Base-by-base conservation (phyloP, 2,888 invertebrate genomes). In the Aleiodes leptofemur region DNA sequence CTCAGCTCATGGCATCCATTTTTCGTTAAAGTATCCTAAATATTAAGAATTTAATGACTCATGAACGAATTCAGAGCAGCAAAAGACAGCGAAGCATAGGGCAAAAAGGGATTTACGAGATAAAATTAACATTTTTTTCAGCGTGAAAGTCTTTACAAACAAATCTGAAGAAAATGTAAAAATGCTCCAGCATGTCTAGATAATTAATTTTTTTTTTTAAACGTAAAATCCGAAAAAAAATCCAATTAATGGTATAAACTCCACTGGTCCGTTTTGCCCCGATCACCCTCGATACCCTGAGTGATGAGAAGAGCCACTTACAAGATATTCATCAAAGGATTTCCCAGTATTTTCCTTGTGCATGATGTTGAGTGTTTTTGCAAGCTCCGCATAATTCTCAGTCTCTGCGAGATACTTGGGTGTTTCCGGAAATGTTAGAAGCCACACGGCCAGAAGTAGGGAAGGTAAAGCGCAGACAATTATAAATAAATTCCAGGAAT, bases 401-500 rank as follows among this genome's bases (percentile, higher is more conserved):
- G 93, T 93, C 88, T 95, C 95, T 86, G 95, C 92, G 83, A 95
- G 91, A 89, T 95, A 95, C 88, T 95, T 95, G 1, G 95, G 95
- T 84, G 95, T 95, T 89, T 95, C 95, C 0, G 95, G 95, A 90
- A 95, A 95, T 77, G 91, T 90, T 77, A 93, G 90, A 23, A 95
- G 88, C 94, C 94, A 94, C 76, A 93, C 70, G 4, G 90, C 94
- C 43, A 94, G 91, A 57, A 93, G 56, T 14, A 94, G 89, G 77
- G 94, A 94, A 0, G 95, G 95, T 3, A 94, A 80, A 1, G 94
- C 93, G 86, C 95, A 95, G 0, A 94, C 91, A 0, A 94, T 92
- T 11, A 95, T 94, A 89, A 95, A 95, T 83, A 95, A 91, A 88
- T 95, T 95, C 95, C 95, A 95, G 64, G 95, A 95, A 79, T 93